phyloP scores from a whole-genome alignment of 2,797 vertebrate genomes.

The Protonibea diacanthus region DNA sequence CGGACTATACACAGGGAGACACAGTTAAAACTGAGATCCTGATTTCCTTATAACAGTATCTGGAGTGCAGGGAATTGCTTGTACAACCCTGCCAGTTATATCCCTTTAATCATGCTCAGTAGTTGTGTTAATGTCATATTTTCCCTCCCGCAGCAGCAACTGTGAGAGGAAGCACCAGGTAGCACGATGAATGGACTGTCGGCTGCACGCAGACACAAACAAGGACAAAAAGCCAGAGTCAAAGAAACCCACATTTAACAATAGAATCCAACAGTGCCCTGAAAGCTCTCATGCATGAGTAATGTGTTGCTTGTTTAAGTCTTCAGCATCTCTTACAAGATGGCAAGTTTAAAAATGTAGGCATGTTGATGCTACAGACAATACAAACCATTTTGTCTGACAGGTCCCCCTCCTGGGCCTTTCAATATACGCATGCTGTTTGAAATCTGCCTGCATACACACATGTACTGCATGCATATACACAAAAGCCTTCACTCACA shows the following conservation, averaged over 20 bases:
- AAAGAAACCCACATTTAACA: constrained; percentile 58
- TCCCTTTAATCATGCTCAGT: constrained; percentile 45
- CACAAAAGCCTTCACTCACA: constrained; percentile 28
- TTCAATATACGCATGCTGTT: constrained; percentile 81
- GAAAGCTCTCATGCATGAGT: constrained; percentile 72
- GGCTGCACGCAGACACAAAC: constrained; percentile 34
- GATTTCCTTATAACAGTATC: constrained; percentile 25
- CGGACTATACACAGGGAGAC: constrained; percentile 32
- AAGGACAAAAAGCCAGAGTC: constrained; percentile 47
- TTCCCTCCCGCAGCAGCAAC: constrained; percentile 44
- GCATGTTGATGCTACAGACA: constrained; percentile 72
- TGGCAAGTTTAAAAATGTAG: constrained; percentile 76
- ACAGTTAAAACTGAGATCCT: constrained; percentile 21
- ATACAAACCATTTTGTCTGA: constrained; percentile 80
- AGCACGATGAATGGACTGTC: constrained; percentile 38
- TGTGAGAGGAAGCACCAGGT: constrained; percentile 40
- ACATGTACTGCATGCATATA: constrained; percentile 53
- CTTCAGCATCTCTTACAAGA: constrained; percentile 71
- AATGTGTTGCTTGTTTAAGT: constrained; percentile 80
- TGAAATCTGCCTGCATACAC: constrained; percentile 76
- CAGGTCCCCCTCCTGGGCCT: constrained; percentile 81
- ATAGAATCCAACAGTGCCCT: constrained; percentile 57
- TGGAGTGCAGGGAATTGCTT: constrained; percentile 25
- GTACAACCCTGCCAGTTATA: constrained; percentile 29
- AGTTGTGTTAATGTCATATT: constrained; percentile 44